phyloP scores from a whole-genome alignment of 35 echinoderm and acorn worm species.

The Heliocidaris erythrogramma region DNA sequence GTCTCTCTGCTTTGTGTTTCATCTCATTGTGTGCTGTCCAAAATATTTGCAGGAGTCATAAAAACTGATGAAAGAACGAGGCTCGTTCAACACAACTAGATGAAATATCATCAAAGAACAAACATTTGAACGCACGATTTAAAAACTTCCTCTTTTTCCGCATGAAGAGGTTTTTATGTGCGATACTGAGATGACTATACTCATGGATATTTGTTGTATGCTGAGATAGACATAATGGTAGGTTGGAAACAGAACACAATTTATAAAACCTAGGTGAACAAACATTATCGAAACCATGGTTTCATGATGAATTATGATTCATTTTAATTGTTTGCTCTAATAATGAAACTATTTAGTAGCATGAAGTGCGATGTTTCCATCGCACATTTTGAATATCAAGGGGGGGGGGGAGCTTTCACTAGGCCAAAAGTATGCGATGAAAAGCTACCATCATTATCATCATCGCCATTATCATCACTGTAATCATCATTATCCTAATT shows the following conservation, averaged over 20 bases:
- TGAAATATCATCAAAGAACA: not conserved
- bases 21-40: not conserved
- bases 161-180: not conserved
- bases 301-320: too few species aligned
- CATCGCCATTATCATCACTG: not conserved
- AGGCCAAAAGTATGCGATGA: too few species aligned
- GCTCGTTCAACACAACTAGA: not conserved
- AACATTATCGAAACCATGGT: too few species aligned
- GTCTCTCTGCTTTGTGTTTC: not conserved
- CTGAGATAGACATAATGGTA: not conserved
- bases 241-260: not conserved
- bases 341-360: too few species aligned
- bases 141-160: not conserved
- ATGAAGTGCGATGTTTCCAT: too few species aligned
- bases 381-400: too few species aligned
- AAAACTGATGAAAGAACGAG: not conserved
- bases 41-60: conserved; percentile 39
- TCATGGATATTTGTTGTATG: too few species aligned
- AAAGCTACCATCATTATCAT: not conserved
- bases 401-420: too few species aligned
- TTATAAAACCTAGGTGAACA: too few species aligned
- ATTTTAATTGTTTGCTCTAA: too few species aligned
- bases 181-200: not conserved
- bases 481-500: not conserved
- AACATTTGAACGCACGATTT: not conserved